These are phyloP conservation scores for Cylindroiulus punctatus DNA, from an alignment of 2,888 invertebrate genomes.

Conservation along the genomic window DNA sequence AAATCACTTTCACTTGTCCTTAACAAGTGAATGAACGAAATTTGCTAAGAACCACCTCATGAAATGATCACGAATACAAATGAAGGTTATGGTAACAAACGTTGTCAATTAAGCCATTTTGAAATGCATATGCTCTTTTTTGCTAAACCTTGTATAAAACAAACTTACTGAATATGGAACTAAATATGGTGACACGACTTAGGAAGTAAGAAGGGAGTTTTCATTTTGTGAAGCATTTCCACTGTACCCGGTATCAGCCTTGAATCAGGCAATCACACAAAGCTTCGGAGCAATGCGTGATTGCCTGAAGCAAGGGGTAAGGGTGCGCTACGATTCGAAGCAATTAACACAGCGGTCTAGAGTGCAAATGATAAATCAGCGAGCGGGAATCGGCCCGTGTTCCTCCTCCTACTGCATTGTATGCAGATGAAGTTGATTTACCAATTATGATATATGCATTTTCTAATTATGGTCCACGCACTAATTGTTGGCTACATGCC, in stretches of 20 bases:
- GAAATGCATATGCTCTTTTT: no score
- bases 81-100: no score
- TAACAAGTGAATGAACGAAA: no score
- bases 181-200: no score
- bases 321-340: neutral
- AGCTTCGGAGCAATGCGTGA: constrained; percentile 7
- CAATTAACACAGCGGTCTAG: neutral
- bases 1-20: no score
- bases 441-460: constrained; percentile 45
- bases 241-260: neutral
- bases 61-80: no score
- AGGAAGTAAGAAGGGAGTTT: no score
- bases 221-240: no score
- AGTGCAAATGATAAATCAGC: neutral
- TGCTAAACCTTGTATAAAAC: no score
- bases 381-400: neutral
- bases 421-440: constrained; percentile 43
- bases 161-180: no score
- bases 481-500: constrained; percentile 31
- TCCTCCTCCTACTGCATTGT: neutral
- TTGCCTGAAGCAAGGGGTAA: constrained; percentile 10
- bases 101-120: no score
- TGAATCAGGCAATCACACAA: neutral
- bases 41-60: no score
- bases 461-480: constrained; percentile 1